A percentile compares a stretch with the other conserved stretches of the same genome.
These are phyloP conservation scores for Piezodorus guildinii DNA, from an alignment of 1,140 invertebrate genomes.

Conservation along the genomic window DNA sequence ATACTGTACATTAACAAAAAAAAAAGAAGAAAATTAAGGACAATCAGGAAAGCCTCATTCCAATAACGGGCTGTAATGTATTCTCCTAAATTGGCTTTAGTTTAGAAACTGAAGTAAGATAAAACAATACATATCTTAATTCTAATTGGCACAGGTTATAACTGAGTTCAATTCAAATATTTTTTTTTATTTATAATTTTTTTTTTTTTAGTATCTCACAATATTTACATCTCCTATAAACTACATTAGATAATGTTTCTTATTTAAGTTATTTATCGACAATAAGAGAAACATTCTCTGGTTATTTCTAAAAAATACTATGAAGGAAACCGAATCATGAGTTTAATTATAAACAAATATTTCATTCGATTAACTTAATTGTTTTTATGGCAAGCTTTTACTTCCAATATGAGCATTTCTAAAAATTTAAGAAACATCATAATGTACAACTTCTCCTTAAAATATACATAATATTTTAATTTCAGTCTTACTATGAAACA, in stretches of 20 bases:
- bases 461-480: conserved; percentile 6
- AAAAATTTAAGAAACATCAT: conserved; percentile 1
- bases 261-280: too few relatives aligned
- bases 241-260: too few relatives aligned
- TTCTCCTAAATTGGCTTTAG: conserved; percentile 2
- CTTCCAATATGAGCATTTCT: conserved; percentile 9
- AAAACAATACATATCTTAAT: not conserved
- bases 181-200: too few relatives aligned
- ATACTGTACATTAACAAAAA: not conserved
- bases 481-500: conserved; percentile 12
- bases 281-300: too few relatives aligned
- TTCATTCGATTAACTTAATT: not conserved
- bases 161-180: not conserved
- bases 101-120: not conserved
- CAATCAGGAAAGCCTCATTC: too few relatives aligned
- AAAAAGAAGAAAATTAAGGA: too few relatives aligned
- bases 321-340: too few relatives aligned
- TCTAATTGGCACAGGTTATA: conserved; percentile 7
- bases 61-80: too few relatives aligned
- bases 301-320: too few relatives aligned
- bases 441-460: conserved; percentile 2
- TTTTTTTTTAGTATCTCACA: conserved; percentile 4
- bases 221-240: not conserved
- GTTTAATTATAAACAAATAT: too few relatives aligned
- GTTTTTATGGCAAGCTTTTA: conserved; percentile 1